phyloP scores from a whole-genome alignment of 1,140 invertebrate species.

The Scaptomyza hsui region DNA sequence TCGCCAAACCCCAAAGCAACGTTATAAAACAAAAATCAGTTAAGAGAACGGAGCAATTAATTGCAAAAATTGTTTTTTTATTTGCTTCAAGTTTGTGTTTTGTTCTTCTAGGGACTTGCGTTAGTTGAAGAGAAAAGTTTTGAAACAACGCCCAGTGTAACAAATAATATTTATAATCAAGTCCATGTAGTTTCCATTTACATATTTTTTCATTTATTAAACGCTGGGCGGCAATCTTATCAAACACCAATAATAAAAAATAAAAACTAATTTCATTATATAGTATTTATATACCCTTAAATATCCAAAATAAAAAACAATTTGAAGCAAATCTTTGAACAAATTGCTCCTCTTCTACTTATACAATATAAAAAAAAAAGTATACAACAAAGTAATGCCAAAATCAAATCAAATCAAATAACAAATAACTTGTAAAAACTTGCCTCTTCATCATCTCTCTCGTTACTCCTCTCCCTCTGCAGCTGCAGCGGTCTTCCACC shows the following conservation, averaged over 20 bases:
- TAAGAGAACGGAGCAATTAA: conserved; percentile 66
- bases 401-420: conserved; percentile 30
- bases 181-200: background rate
- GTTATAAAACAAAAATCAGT: conserved; percentile 30
- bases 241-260: background rate
- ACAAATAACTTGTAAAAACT: conserved; percentile 66
- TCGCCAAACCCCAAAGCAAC: conserved; percentile 40
- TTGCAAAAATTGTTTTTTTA: conserved; percentile 5
- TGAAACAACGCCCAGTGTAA: conserved; percentile 61
- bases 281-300: conserved; percentile 26
- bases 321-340: conserved; percentile 76
- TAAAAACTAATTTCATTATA: conserved; percentile 56
- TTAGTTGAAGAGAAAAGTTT: conserved; percentile 1
- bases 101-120: background rate
- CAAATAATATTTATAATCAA: conserved; percentile 25
- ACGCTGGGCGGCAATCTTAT: conserved; percentile 75
- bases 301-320: conserved; percentile 34
- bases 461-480: conserved; percentile 68
- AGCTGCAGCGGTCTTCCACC: conserved; percentile 73
- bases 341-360: conserved; percentile 80
- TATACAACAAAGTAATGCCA: conserved; percentile 37
- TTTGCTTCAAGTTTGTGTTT: conserved; percentile 24
- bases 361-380: conserved; percentile 60
- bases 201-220: conserved; percentile 22
- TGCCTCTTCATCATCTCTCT: conserved; percentile 73